phyloP scores from a whole-genome alignment of 2,797 vertebrate genomes.

The Xerus rutilus region DNA sequence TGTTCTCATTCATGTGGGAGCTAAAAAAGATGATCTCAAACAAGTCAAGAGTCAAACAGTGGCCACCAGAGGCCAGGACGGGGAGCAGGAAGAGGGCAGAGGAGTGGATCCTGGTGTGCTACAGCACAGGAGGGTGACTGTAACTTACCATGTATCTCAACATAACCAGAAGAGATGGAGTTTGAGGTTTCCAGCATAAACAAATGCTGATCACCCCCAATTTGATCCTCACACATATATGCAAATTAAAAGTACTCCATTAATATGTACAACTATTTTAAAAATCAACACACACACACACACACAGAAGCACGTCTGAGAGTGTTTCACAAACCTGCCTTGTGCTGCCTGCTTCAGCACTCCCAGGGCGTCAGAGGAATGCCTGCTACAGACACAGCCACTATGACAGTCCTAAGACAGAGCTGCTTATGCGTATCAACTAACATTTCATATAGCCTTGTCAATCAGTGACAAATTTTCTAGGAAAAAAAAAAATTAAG shows the following conservation, averaged over 20 bases:
- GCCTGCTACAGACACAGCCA: background rate
- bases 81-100: too few relatives aligned
- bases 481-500: background rate
- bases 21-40: background rate
- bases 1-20: background rate
- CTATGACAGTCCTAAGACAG: background rate
- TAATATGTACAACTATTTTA: background rate
- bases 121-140: background rate
- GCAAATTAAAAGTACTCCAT: background rate
- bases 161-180: background rate
- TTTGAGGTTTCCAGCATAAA: background rate
- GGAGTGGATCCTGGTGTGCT: background rate
- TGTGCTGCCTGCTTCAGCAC: background rate
- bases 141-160: background rate
- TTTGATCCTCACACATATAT: background rate
- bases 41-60: background rate
- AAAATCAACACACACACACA: background rate
- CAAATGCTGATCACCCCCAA: background rate
- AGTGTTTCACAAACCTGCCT: background rate
- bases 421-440: background rate
- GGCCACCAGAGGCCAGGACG: background rate
- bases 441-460: background rate
- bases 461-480: background rate
- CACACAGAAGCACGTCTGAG: background rate
- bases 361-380: background rate